phyloP scores from a whole-genome alignment of 2,113 vertebrate genomes.

The Stercorarius parasiticus region DNA sequence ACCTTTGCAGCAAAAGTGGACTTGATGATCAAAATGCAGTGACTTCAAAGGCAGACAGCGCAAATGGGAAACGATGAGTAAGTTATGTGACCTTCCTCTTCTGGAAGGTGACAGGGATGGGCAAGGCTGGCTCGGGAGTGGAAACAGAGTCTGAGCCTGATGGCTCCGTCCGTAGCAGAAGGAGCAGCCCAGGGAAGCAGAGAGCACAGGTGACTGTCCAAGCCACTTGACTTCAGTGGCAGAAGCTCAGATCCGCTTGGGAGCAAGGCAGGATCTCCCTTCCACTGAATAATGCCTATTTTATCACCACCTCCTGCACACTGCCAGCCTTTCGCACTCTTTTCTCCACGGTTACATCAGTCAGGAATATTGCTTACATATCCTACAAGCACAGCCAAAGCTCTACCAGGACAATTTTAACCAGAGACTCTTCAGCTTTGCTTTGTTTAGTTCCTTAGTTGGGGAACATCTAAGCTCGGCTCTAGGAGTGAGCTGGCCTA shows the following conservation, averaged over 20 bases:
- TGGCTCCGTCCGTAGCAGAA: not conserved
- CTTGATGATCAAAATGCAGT: accelerated
- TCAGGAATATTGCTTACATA: not conserved
- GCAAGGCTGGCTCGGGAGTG: not conserved
- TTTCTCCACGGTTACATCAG: not conserved
- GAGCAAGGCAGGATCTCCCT: not conserved
- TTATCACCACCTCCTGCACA: not conserved
- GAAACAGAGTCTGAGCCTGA: not conserved
- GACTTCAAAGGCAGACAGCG: not conserved
- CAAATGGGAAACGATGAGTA: not conserved
- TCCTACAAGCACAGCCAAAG: not conserved
- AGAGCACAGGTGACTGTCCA: not conserved
- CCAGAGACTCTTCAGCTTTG: not conserved
- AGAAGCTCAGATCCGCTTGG: not conserved
- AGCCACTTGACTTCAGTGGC: not conserved
- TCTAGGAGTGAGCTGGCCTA: not conserved
- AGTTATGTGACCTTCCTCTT: not conserved
- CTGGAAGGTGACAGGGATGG: accelerated
- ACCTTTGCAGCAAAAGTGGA: accelerated
- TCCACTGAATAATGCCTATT: not conserved
- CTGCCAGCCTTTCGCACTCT: not conserved
- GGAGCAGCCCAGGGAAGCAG: not conserved
- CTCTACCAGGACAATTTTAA: not conserved
- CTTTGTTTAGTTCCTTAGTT: not conserved
- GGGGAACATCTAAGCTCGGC: not conserved